Evolutionary conservation across 2,888 invertebrate genomes (phyloP).

Genomic region (Catonia carolina): DNA sequence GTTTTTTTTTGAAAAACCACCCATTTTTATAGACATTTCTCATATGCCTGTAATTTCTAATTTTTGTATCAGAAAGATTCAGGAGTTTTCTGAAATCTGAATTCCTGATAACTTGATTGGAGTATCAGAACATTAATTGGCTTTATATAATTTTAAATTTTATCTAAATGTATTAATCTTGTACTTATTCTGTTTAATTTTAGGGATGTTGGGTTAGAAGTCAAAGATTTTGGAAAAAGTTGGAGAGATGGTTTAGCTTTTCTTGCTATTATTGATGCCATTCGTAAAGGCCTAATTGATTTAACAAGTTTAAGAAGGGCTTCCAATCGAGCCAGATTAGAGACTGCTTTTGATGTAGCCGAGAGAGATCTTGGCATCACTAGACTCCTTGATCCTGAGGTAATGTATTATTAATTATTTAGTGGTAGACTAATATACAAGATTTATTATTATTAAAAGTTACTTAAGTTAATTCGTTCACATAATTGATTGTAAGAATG

Average conservation of each 20-base stretch:
- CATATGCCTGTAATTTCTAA: no score
- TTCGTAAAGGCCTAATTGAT: conserved; percentile 87
- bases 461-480: no score
- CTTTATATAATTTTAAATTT: no score
- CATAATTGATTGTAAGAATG: no score
- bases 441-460: no score
- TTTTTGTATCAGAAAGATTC: no score
- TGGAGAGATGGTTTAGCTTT: conserved; percentile 97
- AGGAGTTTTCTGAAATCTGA: no score
- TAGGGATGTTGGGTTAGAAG: conserved; percentile 80
- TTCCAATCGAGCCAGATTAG: conserved; percentile 74
- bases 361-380: conserved; percentile 88
- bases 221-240: conserved; percentile 88
- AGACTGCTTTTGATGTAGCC: conserved; percentile 89
- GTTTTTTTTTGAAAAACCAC: no score
- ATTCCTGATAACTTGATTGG: no score
- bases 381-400: conserved; percentile 82
- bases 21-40: no score
- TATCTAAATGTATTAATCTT: background rate
- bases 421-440: no score
- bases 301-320: conserved; percentile 70
- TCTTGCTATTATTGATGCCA: conserved; percentile 89
- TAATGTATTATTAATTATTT: conserved; percentile 23
- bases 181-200: background rate
- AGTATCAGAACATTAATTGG: no score